Evolutionary conservation across 2,113 vertebrate species (phyloP).

Genomic region (Procavia capensis): DNA sequence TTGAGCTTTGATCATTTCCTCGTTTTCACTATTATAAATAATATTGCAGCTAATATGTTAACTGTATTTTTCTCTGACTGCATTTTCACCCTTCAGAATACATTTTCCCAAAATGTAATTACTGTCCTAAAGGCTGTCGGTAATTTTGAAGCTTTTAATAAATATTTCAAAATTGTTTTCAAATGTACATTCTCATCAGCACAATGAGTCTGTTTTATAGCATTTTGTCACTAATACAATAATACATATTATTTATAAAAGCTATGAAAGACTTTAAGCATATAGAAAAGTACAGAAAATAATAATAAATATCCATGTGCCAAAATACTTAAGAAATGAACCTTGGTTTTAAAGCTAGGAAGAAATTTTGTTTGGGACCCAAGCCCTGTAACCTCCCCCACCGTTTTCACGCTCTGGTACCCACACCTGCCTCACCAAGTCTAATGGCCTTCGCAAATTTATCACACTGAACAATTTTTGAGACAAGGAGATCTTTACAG

Average conservation of each 20-base stretch:
- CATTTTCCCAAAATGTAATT: background rate
- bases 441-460: background rate
- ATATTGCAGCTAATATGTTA: background rate
- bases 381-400: background rate
- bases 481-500: background rate
- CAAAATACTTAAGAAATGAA: background rate
- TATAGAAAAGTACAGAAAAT: background rate
- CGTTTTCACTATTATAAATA: slow-evolving; percentile 1
- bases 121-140: background rate
- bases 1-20: background rate
- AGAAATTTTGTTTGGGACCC: background rate
- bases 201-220: background rate
- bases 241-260: slow-evolving; percentile 1
- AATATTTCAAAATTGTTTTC: background rate
- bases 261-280: background rate
- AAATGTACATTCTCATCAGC: background rate
- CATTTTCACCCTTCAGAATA: background rate
- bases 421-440: no score
- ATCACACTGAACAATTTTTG: background rate
- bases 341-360: background rate
- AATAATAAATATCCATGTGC: background rate
- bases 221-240: background rate
- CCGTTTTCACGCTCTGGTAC: background rate
- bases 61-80: background rate
- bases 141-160: background rate